Percentiles rank a stretch among this genome's conserved stretches.
Evolutionary conservation across 2,888 invertebrate genomes (phyloP).

Genomic region (Oscheius sp.): DNA sequence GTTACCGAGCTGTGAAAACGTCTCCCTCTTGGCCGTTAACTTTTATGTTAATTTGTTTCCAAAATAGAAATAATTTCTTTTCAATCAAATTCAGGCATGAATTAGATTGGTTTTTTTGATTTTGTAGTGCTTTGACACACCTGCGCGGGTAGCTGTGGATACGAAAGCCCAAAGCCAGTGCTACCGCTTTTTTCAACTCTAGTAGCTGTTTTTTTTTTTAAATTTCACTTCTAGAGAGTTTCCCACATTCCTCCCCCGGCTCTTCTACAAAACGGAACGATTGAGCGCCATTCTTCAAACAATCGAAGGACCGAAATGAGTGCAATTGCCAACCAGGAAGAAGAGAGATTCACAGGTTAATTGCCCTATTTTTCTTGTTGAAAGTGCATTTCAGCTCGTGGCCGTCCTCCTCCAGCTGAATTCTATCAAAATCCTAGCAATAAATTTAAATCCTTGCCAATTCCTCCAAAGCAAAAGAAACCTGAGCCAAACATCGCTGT

Average conservation of each 20-base stretch:
- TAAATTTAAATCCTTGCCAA: constrained; percentile 16
- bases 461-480: constrained; percentile 8
- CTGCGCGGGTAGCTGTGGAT: too few species aligned
- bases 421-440: constrained; percentile 11
- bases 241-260: background rate
- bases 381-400: background rate
- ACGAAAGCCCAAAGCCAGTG: too few species aligned
- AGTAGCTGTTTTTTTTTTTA: background rate
- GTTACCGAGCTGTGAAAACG: too few species aligned
- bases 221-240: background rate
- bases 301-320: constrained; percentile 14
- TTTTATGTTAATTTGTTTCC: too few species aligned
- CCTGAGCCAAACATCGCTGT: constrained; percentile 7
- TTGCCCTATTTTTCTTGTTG: background rate
- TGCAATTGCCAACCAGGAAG: constrained; percentile 11
- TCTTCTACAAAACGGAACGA: background rate
- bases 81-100: too few species aligned
- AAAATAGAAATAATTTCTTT: too few species aligned
- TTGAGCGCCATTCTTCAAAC: background rate
- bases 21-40: too few species aligned
- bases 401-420: background rate
- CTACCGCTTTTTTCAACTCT: background rate
- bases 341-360: constrained; percentile 8
- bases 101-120: too few species aligned
- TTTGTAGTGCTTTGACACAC: background rate